Conservation (phyloP, 2,113 vertebrate species). For the Zapornia atra region DNA sequence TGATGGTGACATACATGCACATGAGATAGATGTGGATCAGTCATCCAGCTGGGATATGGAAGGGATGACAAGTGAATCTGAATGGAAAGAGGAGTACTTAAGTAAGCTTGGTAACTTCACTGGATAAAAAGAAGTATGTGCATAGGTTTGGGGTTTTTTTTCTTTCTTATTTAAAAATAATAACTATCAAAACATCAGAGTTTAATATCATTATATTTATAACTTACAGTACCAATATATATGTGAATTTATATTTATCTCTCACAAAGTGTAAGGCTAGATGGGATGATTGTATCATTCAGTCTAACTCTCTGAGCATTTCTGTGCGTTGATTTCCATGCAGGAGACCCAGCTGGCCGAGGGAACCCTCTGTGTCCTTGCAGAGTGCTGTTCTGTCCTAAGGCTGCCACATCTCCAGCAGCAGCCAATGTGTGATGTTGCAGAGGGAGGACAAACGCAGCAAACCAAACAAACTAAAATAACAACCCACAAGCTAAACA, state of each 20-base stretch:
- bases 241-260: neutral
- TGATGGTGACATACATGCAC: neutral
- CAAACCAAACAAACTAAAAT: neutral
- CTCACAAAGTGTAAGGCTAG: neutral
- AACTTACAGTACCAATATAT: neutral
- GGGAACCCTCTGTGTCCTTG: neutral
- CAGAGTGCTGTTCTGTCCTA: neutral
- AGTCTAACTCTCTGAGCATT: neutral
- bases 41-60: neutral
- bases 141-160: neutral
- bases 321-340: neutral
- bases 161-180: neutral
- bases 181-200: neutral
- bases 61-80: neutral
- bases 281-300: neutral
- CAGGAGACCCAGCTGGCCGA: neutral
- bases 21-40: neutral
- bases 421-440: fast-evolving
- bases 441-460: neutral
- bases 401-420: neutral
- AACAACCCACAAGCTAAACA: neutral
- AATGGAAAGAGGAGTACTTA: neutral
- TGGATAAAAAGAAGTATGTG: neutral
- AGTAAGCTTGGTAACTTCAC: neutral
- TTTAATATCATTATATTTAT: neutral